Evolutionary conservation across 2,888 invertebrate genomes (phyloP).

Genomic region (Polymixis flavicincta): DNA sequence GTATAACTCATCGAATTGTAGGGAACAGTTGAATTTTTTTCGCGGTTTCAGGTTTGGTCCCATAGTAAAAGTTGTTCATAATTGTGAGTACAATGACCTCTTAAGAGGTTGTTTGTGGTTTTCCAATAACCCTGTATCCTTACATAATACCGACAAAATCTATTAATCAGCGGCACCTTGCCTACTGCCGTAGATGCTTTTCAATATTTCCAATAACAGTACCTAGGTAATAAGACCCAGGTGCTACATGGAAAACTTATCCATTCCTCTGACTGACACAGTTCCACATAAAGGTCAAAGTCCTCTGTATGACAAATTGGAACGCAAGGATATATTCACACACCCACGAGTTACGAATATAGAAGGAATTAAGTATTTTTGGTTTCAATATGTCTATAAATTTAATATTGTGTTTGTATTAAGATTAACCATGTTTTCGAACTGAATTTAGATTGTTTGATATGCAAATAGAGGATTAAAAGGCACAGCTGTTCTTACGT

Average conservation of each 20-base stretch:
- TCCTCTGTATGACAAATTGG: constrained; percentile 2
- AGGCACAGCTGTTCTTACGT: neutral
- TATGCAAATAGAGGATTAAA: constrained; percentile 9
- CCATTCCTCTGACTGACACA: neutral
- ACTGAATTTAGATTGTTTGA: constrained; percentile 4
- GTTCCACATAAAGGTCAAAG: neutral
- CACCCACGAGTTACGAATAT: neutral
- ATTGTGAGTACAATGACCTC: no score
- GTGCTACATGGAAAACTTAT: constrained; percentile 1
- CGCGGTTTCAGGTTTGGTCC: no score
- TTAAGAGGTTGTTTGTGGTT: no score
- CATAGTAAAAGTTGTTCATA: no score
- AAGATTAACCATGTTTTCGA: neutral
- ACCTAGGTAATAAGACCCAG: neutral
- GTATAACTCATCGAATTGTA: no score
- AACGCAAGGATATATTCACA: neutral
- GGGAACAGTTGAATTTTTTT: no score
- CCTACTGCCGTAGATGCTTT: neutral
- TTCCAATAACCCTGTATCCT: no score
- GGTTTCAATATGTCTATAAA: neutral
- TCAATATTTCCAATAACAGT: constrained; percentile 10
- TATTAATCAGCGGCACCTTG: neutral
- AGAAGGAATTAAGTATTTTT: constrained; percentile 12
- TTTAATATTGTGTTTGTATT: constrained; percentile 12
- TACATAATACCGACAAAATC: neutral